Evolutionary conservation across 2,113 vertebrate genomes (phyloP), one percentile per base, ranked within the genome.

Genomic region (Lepidothrix coronata): DNA sequence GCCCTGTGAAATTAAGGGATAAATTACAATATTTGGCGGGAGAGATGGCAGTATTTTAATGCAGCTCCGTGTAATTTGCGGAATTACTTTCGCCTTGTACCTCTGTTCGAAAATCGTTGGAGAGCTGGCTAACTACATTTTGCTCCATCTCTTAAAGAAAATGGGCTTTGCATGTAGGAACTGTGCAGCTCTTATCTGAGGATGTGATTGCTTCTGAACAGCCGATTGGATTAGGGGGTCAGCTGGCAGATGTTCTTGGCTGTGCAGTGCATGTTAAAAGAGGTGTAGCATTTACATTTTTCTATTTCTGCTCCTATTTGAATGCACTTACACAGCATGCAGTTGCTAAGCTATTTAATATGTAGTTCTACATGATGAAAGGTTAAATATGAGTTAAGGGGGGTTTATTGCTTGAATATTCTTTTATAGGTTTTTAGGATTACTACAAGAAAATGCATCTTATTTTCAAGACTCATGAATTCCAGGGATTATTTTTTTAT

Each of bases 341-440:
- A 82, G 94, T 91, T 95, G 51, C 81, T 83, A 43, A 95, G 75
- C 88, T 95, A 66, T 97, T 96, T 93, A 91, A 93, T 96, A 93
- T 91, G 86, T 95, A 96, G 85, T 96, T 95, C 68, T 97, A 92
- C 84, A 81, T 96, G 94, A 96, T 91, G 94, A 93, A 97, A 96
- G 87, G 95, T 97, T 96, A 98, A 97, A 97, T 96, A 95, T 91
- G 81, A 95, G 80, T 77, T 91, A 85, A 95, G 95, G 94, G 89
- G 41, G 63, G 73, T 75, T 88, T 88, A 91, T 93, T 94, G 84
- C 84, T 94, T 96, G 89, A 33, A 95, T 96, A 96, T 97, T 90
- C 89, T 73, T 97, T 97, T 96, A 94, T 85, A 84, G 94, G 57
- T 93, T 97, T 96, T 93, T 96, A 76, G 94, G 67, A 95, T 67